Conservation (phyloP, 2,113 vertebrate species). For the Lichenostomus cassidix region DNA sequence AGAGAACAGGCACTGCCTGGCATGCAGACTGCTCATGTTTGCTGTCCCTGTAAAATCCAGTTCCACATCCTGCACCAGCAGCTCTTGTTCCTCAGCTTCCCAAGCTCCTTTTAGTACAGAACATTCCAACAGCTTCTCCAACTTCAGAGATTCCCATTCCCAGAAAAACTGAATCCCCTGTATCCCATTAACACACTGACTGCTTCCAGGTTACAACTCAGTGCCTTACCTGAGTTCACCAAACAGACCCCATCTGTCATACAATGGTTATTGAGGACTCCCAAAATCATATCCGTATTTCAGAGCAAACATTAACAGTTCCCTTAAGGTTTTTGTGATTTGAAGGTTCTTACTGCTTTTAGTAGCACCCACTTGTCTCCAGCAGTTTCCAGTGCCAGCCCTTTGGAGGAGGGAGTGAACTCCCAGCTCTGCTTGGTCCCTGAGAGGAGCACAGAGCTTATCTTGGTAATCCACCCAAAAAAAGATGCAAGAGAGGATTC, state of each 20-base stretch:
- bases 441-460: too few species aligned
- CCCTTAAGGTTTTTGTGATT: not conserved
- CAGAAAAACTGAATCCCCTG: not conserved
- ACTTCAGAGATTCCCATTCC: not conserved
- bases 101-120: not conserved
- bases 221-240: not conserved
- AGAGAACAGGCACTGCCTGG: not conserved
- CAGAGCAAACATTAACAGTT: not conserved
- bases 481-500: rapidly evolving
- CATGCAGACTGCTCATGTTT: rapidly evolving
- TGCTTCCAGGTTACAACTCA: not conserved
- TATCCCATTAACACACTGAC: not conserved
- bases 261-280: not conserved
- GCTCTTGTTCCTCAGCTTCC: conserved; percentile 7
- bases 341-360: not conserved
- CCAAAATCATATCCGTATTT: not conserved
- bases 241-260: not conserved
- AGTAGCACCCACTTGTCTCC: not conserved
- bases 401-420: not conserved
- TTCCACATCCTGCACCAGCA: not conserved
- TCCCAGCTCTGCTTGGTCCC: not conserved
- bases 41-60: not conserved
- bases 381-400: not conserved
- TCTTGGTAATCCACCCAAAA: not conserved
- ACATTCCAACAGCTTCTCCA: not conserved